A percentile compares a stretch with the other conserved stretches of the same genome.
Conservation (phyloP, 2,113 vertebrate species). For the Heptranchias perlo region DNA sequence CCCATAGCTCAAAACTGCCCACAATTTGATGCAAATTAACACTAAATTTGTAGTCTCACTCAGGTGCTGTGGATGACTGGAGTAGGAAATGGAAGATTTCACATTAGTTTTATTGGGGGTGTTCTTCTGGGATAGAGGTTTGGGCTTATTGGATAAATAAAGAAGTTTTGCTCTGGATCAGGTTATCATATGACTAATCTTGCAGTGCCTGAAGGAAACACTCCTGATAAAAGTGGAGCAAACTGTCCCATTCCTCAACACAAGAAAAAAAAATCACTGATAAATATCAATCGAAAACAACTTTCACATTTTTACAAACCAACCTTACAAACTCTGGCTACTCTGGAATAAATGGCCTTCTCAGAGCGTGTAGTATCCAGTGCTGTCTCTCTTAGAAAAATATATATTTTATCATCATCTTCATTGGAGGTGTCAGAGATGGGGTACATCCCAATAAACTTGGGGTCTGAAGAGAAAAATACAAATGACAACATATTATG, state of each 20-base stretch:
- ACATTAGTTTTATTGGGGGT: neutral
- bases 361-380: slow-evolving; percentile 70
- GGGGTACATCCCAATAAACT: slow-evolving; percentile 63
- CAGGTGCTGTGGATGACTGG: neutral
- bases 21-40: neutral
- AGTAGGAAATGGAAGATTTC: neutral
- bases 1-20: neutral
- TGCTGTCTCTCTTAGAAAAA: slow-evolving; percentile 75
- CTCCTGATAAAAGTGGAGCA: neutral
- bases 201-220: neutral
- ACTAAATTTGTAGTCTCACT: neutral
- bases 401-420: slow-evolving; percentile 74
- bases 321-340: slow-evolving; percentile 82
- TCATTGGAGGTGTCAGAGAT: slow-evolving; percentile 73
- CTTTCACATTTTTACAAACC: neutral
- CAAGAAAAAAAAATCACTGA: neutral
- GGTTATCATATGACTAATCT: neutral
- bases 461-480: slow-evolving; percentile 56
- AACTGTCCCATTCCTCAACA: neutral
- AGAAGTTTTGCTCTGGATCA: neutral
- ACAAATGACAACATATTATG: neutral
- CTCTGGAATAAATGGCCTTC: slow-evolving; percentile 64
- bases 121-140: neutral
- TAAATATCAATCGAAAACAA: neutral
- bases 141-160: neutral